A percentile compares a stretch with the other conserved stretches of the same genome.
These are phyloP conservation scores for Rana temporaria DNA, from an alignment of 2,113 vertebrate species.

Conservation along the genomic window DNA sequence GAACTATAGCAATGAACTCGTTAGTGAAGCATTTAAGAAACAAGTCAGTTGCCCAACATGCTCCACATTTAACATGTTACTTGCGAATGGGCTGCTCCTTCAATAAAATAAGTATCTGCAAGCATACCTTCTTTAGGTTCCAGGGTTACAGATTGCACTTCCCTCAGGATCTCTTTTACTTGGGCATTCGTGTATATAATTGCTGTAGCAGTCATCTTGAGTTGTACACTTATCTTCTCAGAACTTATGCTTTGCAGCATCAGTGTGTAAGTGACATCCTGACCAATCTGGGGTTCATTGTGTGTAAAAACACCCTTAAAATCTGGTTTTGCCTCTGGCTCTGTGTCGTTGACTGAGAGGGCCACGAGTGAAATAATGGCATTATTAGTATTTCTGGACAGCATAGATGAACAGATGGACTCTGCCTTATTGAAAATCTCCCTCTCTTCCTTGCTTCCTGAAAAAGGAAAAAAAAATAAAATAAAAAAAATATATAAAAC, in stretches of 20 bases:
- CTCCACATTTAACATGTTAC: not conserved
- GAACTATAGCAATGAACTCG: too few species aligned
- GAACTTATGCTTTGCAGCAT: conserved; percentile 68
- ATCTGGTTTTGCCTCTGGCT: conserved; percentile 57
- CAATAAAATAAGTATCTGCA: too few species aligned
- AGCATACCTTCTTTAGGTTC: conserved; percentile 72
- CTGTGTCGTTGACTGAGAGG: not conserved
- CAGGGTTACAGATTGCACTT: conserved; percentile 63
- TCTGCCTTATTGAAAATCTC: conserved; percentile 67
- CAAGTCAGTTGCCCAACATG: not conserved
- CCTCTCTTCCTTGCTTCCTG: conserved; percentile 72
- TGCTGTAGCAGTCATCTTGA: conserved; percentile 75
- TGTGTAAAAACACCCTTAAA: conserved; percentile 71
- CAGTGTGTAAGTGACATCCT: conserved; percentile 69
- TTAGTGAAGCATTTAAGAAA: too few species aligned
- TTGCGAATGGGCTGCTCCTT: too few species aligned
- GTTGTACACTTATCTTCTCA: conserved; percentile 59
- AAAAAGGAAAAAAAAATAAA: not conserved
- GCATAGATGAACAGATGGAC: conserved; percentile 61
- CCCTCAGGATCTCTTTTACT: conserved; percentile 70
- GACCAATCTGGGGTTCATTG: conserved; percentile 65
- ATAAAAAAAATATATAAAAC: too few species aligned
- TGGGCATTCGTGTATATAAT: conserved; percentile 73
- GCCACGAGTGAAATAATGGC: not conserved
- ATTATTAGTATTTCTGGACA: not conserved